A percentile compares a stretch with the other conserved stretches of the same genome.
Conservation (phyloP, 2,113 vertebrate species). For the Poeciliopsis occidentalis region DNA sequence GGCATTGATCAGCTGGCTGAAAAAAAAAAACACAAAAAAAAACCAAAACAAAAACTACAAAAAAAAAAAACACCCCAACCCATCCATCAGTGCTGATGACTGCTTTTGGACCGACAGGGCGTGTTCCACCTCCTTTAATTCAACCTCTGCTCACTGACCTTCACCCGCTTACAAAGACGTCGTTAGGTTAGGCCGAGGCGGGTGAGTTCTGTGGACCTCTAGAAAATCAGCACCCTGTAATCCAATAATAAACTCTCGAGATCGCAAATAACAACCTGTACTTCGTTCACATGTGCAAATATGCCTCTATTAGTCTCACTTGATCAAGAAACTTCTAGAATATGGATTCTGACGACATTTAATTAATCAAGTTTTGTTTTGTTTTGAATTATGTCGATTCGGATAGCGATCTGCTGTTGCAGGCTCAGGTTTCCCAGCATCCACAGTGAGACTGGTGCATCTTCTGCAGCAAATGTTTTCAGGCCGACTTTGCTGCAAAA, state of each 20-base stretch:
- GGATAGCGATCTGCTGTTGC: background rate
- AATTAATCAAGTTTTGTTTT: background rate
- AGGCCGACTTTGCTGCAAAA: background rate
- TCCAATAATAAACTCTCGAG: no score
- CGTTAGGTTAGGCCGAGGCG: background rate
- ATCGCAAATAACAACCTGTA: no score
- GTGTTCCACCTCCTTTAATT: conserved; percentile 41
- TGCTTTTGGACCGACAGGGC: conserved; percentile 43
- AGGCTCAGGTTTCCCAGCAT: background rate
- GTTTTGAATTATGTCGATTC: background rate
- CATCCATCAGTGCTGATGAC: conserved; percentile 48
- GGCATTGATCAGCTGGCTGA: conserved; percentile 62
- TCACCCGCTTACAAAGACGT: conserved; percentile 19
- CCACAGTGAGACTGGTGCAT: background rate
- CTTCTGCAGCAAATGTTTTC: background rate
- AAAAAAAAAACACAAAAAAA: conserved; percentile 19
- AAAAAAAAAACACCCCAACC: background rate
- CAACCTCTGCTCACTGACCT: conserved; percentile 31
- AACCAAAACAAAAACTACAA: no score
- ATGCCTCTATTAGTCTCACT: no score
- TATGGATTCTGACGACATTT: background rate
- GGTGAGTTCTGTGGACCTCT: background rate
- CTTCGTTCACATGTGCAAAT: background rate
- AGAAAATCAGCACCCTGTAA: background rate
- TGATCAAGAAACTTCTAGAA: background rate